A percentile compares a stretch with the other conserved stretches of the same genome.
Evolutionary conservation across 2,113 vertebrate species (phyloP).

Genomic region (Callionymus lyra): DNA sequence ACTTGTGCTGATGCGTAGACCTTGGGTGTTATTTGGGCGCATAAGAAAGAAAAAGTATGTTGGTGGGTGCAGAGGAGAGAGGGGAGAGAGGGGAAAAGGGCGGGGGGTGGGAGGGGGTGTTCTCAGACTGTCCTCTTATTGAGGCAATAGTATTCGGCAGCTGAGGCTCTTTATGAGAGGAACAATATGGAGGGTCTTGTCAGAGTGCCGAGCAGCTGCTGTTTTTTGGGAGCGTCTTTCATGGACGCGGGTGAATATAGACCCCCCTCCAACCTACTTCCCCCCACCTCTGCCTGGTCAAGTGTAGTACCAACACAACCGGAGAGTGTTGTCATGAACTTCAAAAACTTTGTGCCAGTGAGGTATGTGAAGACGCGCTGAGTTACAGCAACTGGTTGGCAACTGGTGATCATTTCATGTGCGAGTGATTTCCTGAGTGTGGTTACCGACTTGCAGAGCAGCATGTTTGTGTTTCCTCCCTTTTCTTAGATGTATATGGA

Average conservation of each 20-base stretch:
- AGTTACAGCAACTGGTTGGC: too few relatives aligned
- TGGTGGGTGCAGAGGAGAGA: constrained; percentile 31
- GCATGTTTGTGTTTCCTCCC: constrained; percentile 32
- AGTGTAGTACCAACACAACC: constrained; percentile 32
- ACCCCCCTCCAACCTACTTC: constrained; percentile 9
- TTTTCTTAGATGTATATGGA: constrained; percentile 9
- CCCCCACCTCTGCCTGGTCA: constrained; percentile 13
- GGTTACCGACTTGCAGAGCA: constrained; percentile 31
- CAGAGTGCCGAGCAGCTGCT: constrained; percentile 66
- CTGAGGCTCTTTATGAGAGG: constrained; percentile 61
- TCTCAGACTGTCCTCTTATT: constrained; percentile 50
- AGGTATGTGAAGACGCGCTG: too few relatives aligned
- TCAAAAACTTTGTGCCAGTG: too few relatives aligned
- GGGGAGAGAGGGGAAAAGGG: constrained; percentile 25
- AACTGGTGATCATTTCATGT: too few relatives aligned
- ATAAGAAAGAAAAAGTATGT: constrained; percentile 35
- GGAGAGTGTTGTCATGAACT: constrained; percentile 4
- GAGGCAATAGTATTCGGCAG: constrained; percentile 64
- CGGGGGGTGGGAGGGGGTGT: constrained; percentile 1
- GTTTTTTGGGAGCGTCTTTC: constrained; percentile 54
- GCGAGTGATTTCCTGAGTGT: too few relatives aligned
- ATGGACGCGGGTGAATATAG: constrained; percentile 52
- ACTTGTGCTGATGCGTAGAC: constrained; percentile 46
- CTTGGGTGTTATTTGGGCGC: constrained; percentile 45
- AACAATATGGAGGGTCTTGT: constrained; percentile 68